These are phyloP conservation scores for Amblyraja radiata DNA, from an alignment of 2,797 vertebrate genomes.

Conservation along the genomic window DNA sequence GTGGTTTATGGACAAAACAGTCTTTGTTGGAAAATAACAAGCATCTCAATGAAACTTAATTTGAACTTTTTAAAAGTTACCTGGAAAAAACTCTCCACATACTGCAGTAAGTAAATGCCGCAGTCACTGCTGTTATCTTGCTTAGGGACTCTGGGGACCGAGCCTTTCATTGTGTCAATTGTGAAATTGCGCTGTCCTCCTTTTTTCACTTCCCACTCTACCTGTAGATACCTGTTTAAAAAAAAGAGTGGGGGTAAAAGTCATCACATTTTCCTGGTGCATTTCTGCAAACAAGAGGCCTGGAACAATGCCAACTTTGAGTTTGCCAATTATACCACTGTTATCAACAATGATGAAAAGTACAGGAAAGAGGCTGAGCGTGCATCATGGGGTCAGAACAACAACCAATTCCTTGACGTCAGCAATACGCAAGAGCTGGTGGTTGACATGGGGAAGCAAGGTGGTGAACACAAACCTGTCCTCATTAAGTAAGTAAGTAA, in stretches of 20 bases:
- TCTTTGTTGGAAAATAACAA: not conserved
- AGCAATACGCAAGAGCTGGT: too few relatives aligned
- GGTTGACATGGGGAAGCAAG: too few relatives aligned
- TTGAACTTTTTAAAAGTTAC: conserved; percentile 51
- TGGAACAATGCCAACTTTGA: not conserved
- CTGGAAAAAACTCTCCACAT: conserved; percentile 88
- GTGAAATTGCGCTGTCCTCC: conserved; percentile 69
- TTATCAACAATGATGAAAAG: not conserved
- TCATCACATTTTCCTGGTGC: not conserved
- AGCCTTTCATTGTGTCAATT: conserved; percentile 69
- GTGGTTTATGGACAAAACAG: too few relatives aligned
- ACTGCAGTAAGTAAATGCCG: conserved; percentile 88
- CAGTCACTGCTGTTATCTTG: conserved; percentile 95
- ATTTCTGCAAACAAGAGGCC: not conserved
- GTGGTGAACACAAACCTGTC: too few relatives aligned
- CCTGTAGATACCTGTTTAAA: conserved; percentile 77
- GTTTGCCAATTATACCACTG: too few relatives aligned
- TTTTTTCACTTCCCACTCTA: conserved; percentile 80
- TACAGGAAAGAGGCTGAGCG: too few relatives aligned
- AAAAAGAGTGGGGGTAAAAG: not conserved
- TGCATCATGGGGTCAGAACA: too few relatives aligned
- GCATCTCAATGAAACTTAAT: not conserved
- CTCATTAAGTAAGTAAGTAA: too few relatives aligned
- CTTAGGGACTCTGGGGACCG: conserved; percentile 80
- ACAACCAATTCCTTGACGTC: too few relatives aligned